Evolutionary conservation across 2,888 invertebrate genomes (phyloP).

Genomic region (Plutella xylostella): DNA sequence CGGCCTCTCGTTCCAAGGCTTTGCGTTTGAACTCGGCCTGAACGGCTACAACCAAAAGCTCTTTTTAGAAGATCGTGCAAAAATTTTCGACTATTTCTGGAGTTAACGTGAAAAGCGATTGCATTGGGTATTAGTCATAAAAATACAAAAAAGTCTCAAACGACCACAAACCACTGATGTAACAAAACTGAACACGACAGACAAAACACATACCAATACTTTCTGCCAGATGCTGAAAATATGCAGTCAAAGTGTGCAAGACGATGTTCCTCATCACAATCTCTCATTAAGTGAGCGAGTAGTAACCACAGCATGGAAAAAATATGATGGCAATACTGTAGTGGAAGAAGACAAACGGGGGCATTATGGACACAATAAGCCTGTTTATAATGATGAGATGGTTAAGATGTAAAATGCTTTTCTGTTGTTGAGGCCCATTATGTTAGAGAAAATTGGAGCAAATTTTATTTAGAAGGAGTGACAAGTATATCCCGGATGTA

Average conservation of each 20-base stretch:
- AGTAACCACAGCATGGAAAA: slow-evolving; percentile 8
- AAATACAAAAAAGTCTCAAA: slow-evolving; percentile 13
- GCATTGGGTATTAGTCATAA: slow-evolving; percentile 16
- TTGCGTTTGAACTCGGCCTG: no score
- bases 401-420: slow-evolving; percentile 14
- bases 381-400: slow-evolving; percentile 8
- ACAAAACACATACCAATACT: slow-evolving; percentile 14
- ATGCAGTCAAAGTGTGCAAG: slow-evolving; percentile 14
- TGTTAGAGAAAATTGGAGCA: slow-evolving; percentile 14
- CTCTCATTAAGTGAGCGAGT: slow-evolving; percentile 14
- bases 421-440: slow-evolving; percentile 14
- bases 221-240: slow-evolving; percentile 12
- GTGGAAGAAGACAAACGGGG: slow-evolving; percentile 5
- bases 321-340: slow-evolving; percentile 6
- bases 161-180: slow-evolving; percentile 14
- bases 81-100: slow-evolving; percentile 15
- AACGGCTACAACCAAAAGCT: slow-evolving; percentile 2
- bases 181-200: slow-evolving; percentile 10
- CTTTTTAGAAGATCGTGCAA: not conserved
- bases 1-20: no score
- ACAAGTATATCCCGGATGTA: slow-evolving; percentile 4
- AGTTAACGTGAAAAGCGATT: slow-evolving; percentile 13
- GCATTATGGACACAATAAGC: slow-evolving; percentile 3
- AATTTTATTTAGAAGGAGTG: slow-evolving; percentile 13
- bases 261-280: slow-evolving; percentile 18